phyloP scores from a whole-genome alignment of 2,797 vertebrate species.

The Mareca strepera region DNA sequence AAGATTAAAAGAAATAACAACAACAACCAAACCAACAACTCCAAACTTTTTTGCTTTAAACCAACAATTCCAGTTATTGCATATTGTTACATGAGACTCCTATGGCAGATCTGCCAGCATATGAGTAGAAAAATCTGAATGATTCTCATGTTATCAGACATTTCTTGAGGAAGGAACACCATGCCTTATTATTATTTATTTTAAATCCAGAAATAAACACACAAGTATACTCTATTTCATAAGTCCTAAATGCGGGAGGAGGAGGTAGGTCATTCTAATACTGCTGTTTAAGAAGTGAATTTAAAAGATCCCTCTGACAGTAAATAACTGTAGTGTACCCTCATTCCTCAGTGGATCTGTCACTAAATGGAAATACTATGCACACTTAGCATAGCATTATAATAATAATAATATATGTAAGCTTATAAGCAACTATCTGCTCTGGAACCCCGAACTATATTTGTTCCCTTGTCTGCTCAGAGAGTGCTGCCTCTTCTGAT shows the following conservation, averaged over 20 bases:
- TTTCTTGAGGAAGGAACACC: background rate
- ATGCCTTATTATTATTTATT: background rate
- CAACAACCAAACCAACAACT: background rate
- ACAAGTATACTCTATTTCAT: background rate
- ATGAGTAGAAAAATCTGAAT: background rate
- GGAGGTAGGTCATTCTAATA: background rate
- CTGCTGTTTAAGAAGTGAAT: background rate
- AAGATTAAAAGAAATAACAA: background rate
- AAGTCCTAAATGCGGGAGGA: background rate
- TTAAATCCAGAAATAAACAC: background rate
- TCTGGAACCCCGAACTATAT: constrained; percentile 39
- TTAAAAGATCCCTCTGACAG: background rate
- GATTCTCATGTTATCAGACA: background rate
- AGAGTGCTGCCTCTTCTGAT: constrained; percentile 8
- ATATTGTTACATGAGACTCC: background rate
- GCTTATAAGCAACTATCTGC: background rate
- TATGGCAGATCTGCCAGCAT: background rate
- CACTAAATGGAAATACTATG: background rate
- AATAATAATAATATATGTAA: background rate
- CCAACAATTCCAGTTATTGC: background rate
- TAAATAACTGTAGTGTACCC: background rate
- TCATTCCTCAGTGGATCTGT: background rate
- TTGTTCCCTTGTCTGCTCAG: constrained; percentile 10
- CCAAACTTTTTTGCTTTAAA: background rate
- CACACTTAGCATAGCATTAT: background rate